Evolutionary conservation across 2,113 vertebrate species (phyloP), one percentile per base, ranked within the genome.

Genomic region (Chaetops frenatus): DNA sequence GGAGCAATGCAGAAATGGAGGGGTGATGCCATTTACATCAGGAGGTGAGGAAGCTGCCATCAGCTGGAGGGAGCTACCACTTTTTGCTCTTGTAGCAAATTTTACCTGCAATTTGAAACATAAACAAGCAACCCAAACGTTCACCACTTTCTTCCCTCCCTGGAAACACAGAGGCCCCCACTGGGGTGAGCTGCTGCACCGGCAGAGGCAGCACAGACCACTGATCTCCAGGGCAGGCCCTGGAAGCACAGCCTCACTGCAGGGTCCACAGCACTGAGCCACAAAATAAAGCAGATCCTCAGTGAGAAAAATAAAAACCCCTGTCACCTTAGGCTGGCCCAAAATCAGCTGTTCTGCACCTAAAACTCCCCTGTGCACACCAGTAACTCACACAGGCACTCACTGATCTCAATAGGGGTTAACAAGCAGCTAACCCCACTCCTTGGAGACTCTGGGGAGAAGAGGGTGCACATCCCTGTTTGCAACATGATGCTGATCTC

Each of bases 401-500:
- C 10, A 0, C 31, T 54, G 50, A 40, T 9, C 40, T 22, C 1
- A 0, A 0, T 0, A 18, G 3, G 4, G 36, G 70, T 72, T 84
- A 84, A 28, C 1, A 4, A 62, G 10, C 4, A 5, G 12, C 69
- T 82, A 50, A 79, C 36, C 33, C 27, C 0, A 0, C 21, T 50
- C 58, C 79, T 24, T 16, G 3, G 62, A 66, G 48, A 57, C 58
- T 53, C 40, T 7, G 4, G 38, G 71, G 36, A 86, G 40, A 18
- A 66, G 16, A 66, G 22, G 42, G 29, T 24, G 42, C 44, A 85
- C 48, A 85, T 36, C 65, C 57, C 65, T 60, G 10, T 44, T n/a
- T 64, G 45, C 69, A 36, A 33, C 33, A 38, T 3, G 40, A 47
- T 54, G 72, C 22, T 73, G 51, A 91, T 86, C 51, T 81, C 1